These are phyloP conservation scores for Leptinotarsa peninsularis DNA, from an alignment of 2,888 invertebrate species.

Conservation along the genomic window DNA sequence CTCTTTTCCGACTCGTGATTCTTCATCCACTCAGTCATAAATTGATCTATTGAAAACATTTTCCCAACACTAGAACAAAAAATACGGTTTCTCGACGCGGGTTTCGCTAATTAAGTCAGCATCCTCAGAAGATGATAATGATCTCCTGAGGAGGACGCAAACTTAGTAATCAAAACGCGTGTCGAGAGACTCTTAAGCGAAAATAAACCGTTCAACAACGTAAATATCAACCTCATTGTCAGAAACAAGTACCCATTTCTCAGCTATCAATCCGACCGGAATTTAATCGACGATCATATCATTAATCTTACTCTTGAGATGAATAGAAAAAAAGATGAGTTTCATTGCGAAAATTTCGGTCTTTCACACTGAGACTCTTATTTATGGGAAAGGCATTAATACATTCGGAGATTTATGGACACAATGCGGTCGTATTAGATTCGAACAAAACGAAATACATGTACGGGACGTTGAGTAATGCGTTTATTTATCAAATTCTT, in stretches of 20 bases:
- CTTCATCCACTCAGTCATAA: no score
- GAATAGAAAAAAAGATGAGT: slow-evolving; percentile 28
- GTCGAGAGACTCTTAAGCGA: not conserved
- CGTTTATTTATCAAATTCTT: slow-evolving; percentile 41
- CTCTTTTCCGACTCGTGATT: no score
- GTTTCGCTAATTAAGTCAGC: no score
- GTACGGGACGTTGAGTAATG: slow-evolving; percentile 40
- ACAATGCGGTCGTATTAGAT: slow-evolving; percentile 39
- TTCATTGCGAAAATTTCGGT: slow-evolving; percentile 21
- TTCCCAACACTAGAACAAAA: no score
- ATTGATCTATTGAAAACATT: no score
- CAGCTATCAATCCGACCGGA: slow-evolving; percentile 25
- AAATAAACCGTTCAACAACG: not conserved
- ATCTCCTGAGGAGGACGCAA: no score
- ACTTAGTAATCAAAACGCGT: no score
- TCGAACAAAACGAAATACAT: slow-evolving; percentile 40
- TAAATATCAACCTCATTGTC: not conserved
- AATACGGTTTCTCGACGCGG: no score
- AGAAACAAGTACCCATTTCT: not conserved
- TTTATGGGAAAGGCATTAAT: slow-evolving; percentile 38
- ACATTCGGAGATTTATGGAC: slow-evolving; percentile 37
- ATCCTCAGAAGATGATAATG: no score
- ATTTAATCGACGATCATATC: slow-evolving; percentile 32
- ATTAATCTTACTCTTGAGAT: slow-evolving; percentile 30
- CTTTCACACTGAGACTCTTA: slow-evolving; percentile 22